Percentiles rank a stretch among this genome's conserved stretches.
These are phyloP conservation scores for Actenoides lindsayi DNA, from an alignment of 2,113 vertebrate genomes.

Conservation along the genomic window DNA sequence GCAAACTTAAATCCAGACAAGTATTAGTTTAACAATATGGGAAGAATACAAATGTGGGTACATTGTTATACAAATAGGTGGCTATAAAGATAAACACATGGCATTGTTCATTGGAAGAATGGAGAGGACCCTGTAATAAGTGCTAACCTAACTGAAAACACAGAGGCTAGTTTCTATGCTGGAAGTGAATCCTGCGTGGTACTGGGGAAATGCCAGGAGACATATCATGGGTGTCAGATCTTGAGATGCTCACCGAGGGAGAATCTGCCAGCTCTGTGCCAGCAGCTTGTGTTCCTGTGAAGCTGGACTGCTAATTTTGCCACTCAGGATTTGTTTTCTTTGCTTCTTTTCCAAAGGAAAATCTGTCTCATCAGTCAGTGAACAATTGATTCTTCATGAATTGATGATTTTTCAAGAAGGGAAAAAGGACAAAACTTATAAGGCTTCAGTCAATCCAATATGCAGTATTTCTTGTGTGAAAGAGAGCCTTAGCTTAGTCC, in stretches of 20 bases:
- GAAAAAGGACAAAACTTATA: background rate
- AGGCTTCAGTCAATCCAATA: background rate
- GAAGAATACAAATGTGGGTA: background rate
- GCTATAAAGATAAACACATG: background rate
- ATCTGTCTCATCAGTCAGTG: background rate
- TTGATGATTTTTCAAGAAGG: background rate
- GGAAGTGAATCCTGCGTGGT: background rate
- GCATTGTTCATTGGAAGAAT: background rate
- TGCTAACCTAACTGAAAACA: background rate
- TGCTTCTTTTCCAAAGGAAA: background rate
- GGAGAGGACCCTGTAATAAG: background rate
- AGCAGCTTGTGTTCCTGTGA: background rate
- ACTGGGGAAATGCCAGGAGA: background rate
- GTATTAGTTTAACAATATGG: background rate
- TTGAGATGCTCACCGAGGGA: background rate
- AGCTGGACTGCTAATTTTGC: rapidly evolving
- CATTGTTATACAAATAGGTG: background rate
- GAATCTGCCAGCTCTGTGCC: background rate
- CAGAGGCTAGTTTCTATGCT: background rate
- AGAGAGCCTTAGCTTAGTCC: background rate
- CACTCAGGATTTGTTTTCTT: background rate
- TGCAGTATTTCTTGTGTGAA: background rate
- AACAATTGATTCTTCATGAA: background rate
- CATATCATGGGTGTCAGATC: background rate
- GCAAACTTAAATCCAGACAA: slow-evolving; percentile 28